A percentile compares a stretch with the other conserved stretches of the same genome.
These are phyloP conservation scores for Aspidiotus rigidus DNA, from an alignment of 2,888 invertebrate species.

Conservation along the genomic window DNA sequence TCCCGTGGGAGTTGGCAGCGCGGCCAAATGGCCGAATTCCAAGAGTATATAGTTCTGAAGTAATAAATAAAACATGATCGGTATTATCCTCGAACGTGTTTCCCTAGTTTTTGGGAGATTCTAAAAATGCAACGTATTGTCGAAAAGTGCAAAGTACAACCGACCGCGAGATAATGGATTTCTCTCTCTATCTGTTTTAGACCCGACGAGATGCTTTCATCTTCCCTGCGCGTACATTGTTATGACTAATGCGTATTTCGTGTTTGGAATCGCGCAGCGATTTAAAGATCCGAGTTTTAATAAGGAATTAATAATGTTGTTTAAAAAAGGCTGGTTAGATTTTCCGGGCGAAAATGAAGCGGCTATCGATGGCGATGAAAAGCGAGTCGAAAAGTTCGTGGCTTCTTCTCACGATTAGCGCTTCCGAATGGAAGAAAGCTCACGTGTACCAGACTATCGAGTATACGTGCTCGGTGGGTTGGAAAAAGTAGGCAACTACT, in stretches of 20 bases:
- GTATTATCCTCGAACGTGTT: constrained; percentile 26
- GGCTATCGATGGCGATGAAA: too few relatives aligned
- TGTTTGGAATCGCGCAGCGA: background rate
- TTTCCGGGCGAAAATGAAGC: too few relatives aligned
- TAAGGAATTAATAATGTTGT: background rate
- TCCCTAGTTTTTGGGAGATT: constrained; percentile 14
- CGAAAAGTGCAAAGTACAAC: constrained; percentile 6
- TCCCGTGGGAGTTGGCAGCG: constrained; percentile 32
- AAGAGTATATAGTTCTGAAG: constrained; percentile 16
- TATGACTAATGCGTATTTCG: constrained; percentile 6
- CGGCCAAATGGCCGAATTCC: constrained; percentile 34
- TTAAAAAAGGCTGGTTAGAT: background rate
- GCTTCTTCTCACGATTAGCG: too few relatives aligned
- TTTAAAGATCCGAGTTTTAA: background rate
- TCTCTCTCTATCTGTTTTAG: background rate
- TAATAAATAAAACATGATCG: constrained; percentile 31
- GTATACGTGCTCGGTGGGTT: too few relatives aligned
- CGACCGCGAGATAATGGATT: constrained; percentile 12
- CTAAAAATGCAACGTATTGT: constrained; percentile 20
- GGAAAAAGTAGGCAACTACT: too few relatives aligned
- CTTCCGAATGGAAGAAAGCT: too few relatives aligned
- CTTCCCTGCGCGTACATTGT: background rate
- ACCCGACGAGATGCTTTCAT: background rate
- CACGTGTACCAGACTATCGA: too few relatives aligned
- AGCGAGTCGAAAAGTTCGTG: too few relatives aligned